Evolutionary conservation across 2,888 invertebrate genomes (phyloP), one percentile per base, ranked within the genome.

Genomic region (Protodeltote pygarga): DNA sequence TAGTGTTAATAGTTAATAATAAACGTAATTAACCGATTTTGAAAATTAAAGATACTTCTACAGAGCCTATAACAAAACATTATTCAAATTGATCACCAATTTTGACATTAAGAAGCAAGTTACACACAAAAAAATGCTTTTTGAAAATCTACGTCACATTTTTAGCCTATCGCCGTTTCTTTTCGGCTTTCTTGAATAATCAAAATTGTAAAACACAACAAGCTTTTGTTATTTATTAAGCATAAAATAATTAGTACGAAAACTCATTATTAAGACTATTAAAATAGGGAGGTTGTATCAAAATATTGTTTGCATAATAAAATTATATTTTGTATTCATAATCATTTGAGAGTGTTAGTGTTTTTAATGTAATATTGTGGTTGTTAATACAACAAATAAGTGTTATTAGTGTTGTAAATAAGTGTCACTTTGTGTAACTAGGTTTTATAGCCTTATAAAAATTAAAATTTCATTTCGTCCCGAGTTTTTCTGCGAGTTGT

Each of bases 251-350:
- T 68, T 46, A 45, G 34, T 52, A 41, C 44, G 45, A 42, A 27
- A 50, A 53, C 48, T 60, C 53, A 66, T 66, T 66, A 48, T n/a
- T 61, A 57, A 61, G 65, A 65, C 60, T 57, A 66, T 35, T 65
- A 69, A 69, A 65, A 28, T 32, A 24, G 10, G 60, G 34, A 51
- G 53, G 68, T 64, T 65, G 53, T 58, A 39, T 45, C 46, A 52
- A 59, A 68, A 69, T 42, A 65, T 50, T 40, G 35, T 63, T 50
- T 52, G 37, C 35, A 45, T 60, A 51, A 53, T 50, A 46, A 53
- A 60, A 68, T 68, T 60, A 54, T 49, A 41, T 69, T 60, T 54
- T 44, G 34, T 52, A 24, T 23, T 25, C 23, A 41, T 41, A 39
- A 34, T 47, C n/a, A n/a, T 54, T 29, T 24, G 5, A 3, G 9